phyloP scores from a whole-genome alignment of 2,113 vertebrate genomes.

The Cygnus buccinator region DNA sequence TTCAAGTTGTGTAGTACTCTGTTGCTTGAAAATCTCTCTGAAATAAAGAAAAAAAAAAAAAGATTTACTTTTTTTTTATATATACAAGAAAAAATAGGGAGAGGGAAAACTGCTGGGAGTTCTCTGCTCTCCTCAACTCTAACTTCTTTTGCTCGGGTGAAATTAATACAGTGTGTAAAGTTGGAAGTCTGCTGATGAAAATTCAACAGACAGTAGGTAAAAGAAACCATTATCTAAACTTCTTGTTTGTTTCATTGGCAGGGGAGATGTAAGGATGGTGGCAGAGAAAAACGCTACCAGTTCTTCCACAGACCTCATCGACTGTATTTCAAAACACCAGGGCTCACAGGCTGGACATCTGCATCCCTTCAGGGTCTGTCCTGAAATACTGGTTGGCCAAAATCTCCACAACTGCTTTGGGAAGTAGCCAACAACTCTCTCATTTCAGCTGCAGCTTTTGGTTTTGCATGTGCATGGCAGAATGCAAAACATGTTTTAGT shows the following conservation, averaged over 20 bases:
- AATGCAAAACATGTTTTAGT: background rate
- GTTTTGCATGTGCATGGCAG: background rate
- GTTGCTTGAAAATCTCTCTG: background rate
- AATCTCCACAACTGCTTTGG: background rate
- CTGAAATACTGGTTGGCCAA: background rate
- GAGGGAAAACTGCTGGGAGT: background rate
- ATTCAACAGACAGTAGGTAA: background rate
- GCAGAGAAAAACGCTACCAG: background rate
- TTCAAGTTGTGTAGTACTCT: background rate
- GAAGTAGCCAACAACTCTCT: background rate
- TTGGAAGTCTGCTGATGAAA: background rate
- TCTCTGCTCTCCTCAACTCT: background rate
- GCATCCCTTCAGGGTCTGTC: background rate
- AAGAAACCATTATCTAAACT: background rate
- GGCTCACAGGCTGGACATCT: background rate
- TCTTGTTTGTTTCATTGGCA: background rate
- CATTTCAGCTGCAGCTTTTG: background rate
- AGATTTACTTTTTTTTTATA: too few relatives aligned
- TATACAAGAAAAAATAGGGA: background rate
- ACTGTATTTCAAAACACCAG: background rate
- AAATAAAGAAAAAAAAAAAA: background rate
- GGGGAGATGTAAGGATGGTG: background rate
- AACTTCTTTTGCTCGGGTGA: background rate
- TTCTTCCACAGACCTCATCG: background rate
- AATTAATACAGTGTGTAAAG: background rate